Conservation (phyloP, 2,797 vertebrate species). For the Odontamblyopus rebecca region DNA sequence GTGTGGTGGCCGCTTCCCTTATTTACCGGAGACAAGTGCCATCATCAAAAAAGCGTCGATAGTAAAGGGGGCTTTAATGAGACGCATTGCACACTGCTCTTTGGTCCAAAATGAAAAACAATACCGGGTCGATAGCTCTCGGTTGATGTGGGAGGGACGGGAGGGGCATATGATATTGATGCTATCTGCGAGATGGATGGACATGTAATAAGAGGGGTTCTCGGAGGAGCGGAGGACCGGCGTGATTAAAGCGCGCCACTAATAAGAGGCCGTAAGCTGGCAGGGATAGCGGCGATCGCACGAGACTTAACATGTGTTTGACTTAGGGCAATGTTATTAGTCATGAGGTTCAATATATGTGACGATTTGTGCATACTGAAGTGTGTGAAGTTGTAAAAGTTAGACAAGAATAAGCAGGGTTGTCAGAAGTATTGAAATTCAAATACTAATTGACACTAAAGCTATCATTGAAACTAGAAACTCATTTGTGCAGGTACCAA, state of each 20-base stretch:
- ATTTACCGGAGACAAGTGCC: constrained; percentile 15
- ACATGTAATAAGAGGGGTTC: constrained; percentile 26
- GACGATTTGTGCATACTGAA: not conserved
- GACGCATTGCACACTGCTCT: constrained; percentile 26
- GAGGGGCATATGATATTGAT: constrained; percentile 38
- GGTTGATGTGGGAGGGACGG: constrained; percentile 30
- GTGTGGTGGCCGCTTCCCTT: not conserved
- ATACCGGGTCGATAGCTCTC: constrained; percentile 45
- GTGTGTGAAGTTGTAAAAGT: not conserved
- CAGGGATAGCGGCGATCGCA: not conserved
- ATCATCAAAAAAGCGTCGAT: constrained; percentile 19
- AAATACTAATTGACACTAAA: too few relatives aligned
- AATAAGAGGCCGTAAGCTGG: constrained; percentile 2
- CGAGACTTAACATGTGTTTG: not conserved
- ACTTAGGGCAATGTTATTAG: not conserved
- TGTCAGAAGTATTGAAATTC: too few relatives aligned
- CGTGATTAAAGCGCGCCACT: constrained; percentile 21
- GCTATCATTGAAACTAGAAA: too few relatives aligned
- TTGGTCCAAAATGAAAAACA: constrained; percentile 38
- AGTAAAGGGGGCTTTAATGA: constrained; percentile 24
- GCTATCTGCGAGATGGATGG: constrained; percentile 43
- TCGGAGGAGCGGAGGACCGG: constrained; percentile 24
- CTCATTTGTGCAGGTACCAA: too few relatives aligned
- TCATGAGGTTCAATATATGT: not conserved
- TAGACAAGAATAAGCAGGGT: not conserved